Base-by-base conservation (phyloP, 2,113 vertebrate species). In the Camelus bactrianus region DNA sequence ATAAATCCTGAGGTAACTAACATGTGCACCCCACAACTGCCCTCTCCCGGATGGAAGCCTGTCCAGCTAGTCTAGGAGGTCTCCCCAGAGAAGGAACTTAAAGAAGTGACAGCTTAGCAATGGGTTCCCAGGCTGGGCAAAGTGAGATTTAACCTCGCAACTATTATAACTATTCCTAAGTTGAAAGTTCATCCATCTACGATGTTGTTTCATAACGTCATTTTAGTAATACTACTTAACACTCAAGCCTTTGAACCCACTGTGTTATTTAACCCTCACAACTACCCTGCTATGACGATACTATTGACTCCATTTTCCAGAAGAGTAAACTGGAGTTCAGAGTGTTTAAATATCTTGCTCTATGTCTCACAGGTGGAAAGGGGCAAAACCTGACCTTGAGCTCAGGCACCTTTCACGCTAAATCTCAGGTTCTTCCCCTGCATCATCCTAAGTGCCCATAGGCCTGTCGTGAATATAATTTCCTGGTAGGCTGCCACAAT, bases 241-340 rank as follows among this genome's bases (percentile, higher is more conserved):
- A 89, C 32, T 67, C 24, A 76, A 76, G 48, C 22, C 42, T 84
- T 69, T 54, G 12, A 30, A 12, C 16, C 26, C 64, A 80, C 26
- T 93, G 42, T 58, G 22, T 50, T 80, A 91, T 73, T 86, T 73
- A 91, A 67, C 24, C 42, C 12, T 85, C 76, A 84, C n/a, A 84
- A 32, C n/a, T 14, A 32, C 5, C 32, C 42, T 69, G 14, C 93
- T 72, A 56, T 1, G 22, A 84, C 26, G 30, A 38, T 75, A 76
- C 22, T 28, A 46, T 64, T 48, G 75, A 81, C 46, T 69, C 28
- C 8, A n/a, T 60, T 86, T 93, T 85, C 65, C 58, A 70, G n/a
- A 60, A 91, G 2, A 88, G 22, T 88, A 69, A 42, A n/a, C 20
- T 62, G 42, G 56, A 28, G 5, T 26, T 58, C 56, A 76, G 64